Conservation (phyloP, 1,140 invertebrate species). For the Oreohelix idahoensis region DNA sequence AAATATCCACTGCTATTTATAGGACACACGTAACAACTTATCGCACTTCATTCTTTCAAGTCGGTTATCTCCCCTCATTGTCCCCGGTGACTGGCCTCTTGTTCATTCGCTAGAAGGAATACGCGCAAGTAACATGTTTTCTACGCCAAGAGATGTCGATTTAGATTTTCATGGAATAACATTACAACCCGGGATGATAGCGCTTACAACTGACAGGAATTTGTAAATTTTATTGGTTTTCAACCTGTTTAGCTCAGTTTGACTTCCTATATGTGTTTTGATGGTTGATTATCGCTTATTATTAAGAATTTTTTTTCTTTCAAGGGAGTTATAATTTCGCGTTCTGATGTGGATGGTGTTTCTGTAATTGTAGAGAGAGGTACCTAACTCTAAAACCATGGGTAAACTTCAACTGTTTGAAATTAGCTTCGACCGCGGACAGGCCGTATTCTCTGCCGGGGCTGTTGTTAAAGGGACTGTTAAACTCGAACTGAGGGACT, state of each 20-base stretch:
- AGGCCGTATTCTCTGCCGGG: conserved; percentile 46
- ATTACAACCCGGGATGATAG: neutral
- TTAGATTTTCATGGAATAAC: neutral
- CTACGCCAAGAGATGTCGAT: neutral
- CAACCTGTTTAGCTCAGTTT: neutral
- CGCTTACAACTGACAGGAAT: neutral
- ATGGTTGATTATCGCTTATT: neutral
- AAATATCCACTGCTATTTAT: too few relatives aligned
- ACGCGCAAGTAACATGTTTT: neutral
- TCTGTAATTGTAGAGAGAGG: too few relatives aligned
- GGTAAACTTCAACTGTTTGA: conserved; percentile 49
- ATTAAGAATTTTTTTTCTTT: too few relatives aligned
- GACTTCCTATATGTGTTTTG: neutral
- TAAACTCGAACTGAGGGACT: conserved; percentile 45
- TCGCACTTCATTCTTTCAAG: too few relatives aligned
- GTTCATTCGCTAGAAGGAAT: neutral
- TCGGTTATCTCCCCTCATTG: neutral
- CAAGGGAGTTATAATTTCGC: too few relatives aligned
- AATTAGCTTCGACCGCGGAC: conserved; percentile 37
- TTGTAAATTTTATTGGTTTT: neutral
- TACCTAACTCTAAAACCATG: conserved; percentile 25
- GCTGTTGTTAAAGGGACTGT: conserved; percentile 44
- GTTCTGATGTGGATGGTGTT: too few relatives aligned
- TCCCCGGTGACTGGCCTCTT: neutral
- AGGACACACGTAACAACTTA: too few relatives aligned